These are phyloP conservation scores for Nycticorax nycticorax DNA, from an alignment of 2,113 vertebrate genomes.

Conservation along the genomic window DNA sequence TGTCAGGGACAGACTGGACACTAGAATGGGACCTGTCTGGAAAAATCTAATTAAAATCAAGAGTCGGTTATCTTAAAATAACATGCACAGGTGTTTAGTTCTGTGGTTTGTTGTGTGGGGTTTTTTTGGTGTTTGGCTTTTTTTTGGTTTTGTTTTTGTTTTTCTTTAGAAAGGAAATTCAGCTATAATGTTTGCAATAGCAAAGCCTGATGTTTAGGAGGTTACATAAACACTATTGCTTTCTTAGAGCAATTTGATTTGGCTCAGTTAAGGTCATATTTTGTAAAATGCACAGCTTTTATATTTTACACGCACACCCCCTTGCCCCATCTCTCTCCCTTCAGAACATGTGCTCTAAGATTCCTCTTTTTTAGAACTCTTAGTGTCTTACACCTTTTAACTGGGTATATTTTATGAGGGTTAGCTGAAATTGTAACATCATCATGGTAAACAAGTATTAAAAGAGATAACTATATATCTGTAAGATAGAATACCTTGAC, in stretches of 20 bases:
- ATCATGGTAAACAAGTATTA: neutral
- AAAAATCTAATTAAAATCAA: neutral
- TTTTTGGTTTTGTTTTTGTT: neutral
- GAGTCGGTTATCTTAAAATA: neutral
- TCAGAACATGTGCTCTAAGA: neutral
- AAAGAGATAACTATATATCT: neutral
- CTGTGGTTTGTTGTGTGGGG: neutral
- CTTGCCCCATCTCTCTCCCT: neutral
- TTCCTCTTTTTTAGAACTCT: neutral
- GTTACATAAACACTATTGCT: neutral
- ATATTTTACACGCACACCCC: neutral
- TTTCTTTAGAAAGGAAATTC: neutral
- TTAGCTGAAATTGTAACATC: neutral
- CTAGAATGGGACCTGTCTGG: neutral
- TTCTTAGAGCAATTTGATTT: neutral
- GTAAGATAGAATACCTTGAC: neutral
- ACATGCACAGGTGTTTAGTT: neutral
- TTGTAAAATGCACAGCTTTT: neutral
- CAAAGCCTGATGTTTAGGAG: neutral
- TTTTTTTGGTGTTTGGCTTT: neutral
- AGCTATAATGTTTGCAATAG: neutral
- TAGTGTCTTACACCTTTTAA: neutral
- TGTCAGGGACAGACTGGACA: neutral
- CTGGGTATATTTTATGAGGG: neutral
- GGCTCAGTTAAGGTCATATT: neutral